These are phyloP conservation scores for Cybosia mesomella DNA, from an alignment of 2,888 invertebrate genomes.

Conservation along the genomic window DNA sequence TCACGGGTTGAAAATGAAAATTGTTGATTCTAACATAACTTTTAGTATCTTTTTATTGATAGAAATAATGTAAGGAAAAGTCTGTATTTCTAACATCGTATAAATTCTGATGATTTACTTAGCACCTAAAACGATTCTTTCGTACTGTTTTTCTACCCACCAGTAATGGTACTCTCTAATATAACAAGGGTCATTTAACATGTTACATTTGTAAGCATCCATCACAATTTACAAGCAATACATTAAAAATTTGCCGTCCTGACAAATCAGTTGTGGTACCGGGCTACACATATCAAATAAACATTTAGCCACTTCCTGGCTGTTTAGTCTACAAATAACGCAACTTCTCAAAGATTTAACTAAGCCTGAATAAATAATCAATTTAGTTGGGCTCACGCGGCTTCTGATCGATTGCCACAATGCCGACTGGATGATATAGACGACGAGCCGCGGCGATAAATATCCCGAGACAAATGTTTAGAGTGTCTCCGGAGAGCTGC, in stretches of 20 bases:
- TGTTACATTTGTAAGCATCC: slow-evolving; percentile 27
- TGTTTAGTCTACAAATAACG: slow-evolving; percentile 80
- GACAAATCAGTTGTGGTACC: slow-evolving; percentile 62
- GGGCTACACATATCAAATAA: slow-evolving; percentile 68
- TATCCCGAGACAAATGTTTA: slow-evolving; percentile 86
- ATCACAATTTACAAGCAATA: slow-evolving; percentile 41
- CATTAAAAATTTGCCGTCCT: slow-evolving; percentile 62
- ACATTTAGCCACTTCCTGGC: slow-evolving; percentile 77
- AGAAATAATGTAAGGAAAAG: not conserved
- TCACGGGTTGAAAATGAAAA: no score
- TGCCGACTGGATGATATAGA: slow-evolving; percentile 84
- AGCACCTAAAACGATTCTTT: no score
- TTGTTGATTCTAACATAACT: not conserved
- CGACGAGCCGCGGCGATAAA: slow-evolving; percentile 82
- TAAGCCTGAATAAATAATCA: slow-evolving; percentile 85
- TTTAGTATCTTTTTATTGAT: not conserved
- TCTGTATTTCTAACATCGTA: no score
- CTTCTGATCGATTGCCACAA: slow-evolving; percentile 85
- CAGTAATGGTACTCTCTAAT: not conserved
- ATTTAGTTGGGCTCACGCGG: slow-evolving; percentile 79
- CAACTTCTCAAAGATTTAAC: slow-evolving; percentile 80
- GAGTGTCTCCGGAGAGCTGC: slow-evolving; percentile 84
- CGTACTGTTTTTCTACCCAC: not conserved
- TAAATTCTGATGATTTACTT: no score
- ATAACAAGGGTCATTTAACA: slow-evolving; percentile 24